A percentile compares a stretch with the other conserved stretches of the same genome.
Conservation (phyloP, 2,797 vertebrate genomes). For the Syndactyla subalaris region DNA sequence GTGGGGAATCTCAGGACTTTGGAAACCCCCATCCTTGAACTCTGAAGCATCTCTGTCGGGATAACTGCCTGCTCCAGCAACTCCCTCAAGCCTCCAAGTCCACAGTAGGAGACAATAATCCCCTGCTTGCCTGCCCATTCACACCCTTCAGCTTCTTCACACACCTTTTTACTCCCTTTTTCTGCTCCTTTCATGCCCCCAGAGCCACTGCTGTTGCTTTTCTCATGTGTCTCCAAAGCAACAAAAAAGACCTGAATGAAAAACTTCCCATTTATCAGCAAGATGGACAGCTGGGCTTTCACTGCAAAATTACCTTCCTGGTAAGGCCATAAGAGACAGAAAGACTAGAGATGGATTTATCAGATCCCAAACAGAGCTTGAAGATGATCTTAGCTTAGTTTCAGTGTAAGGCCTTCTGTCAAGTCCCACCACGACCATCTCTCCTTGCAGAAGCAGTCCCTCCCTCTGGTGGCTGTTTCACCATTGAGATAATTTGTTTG, state of each 20-base stretch:
- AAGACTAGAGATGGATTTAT: background rate
- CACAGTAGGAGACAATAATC: background rate
- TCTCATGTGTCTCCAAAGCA: background rate
- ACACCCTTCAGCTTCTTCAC: background rate
- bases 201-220: background rate
- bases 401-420: background rate
- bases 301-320: background rate
- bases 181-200: background rate
- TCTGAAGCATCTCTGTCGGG: background rate
- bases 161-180: background rate
- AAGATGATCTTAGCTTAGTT: background rate
- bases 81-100: background rate
- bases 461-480: background rate
- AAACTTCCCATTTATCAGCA: background rate
- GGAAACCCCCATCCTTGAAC: background rate
- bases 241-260: background rate
- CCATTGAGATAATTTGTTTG: background rate
- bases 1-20: background rate
- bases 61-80: background rate
- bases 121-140: background rate
- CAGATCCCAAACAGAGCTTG: background rate
- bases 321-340: background rate
- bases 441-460: background rate
- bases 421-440: background rate
- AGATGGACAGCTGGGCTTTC: background rate